phyloP scores from a whole-genome alignment of 2,113 vertebrate genomes.

The Uria aalge region DNA sequence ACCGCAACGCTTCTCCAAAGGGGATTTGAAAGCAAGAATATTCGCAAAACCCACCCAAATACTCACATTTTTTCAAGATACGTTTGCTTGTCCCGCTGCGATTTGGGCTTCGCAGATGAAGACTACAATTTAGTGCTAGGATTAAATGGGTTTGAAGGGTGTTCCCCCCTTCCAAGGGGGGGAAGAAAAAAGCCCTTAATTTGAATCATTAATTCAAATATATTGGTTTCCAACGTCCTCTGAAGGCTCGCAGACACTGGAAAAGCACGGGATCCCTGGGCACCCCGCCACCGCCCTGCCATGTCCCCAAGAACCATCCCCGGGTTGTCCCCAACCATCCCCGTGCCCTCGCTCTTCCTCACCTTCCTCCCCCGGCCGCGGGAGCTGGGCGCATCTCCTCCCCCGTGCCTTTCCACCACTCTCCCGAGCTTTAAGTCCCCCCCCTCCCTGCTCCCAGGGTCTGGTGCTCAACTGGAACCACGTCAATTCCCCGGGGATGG shows the following conservation, averaged over 20 bases:
- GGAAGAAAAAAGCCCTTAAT: background rate
- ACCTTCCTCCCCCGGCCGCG: background rate
- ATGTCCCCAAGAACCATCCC: accelerated
- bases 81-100: accelerated
- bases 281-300: accelerated
- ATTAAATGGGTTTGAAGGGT: background rate
- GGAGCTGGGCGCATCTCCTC: background rate
- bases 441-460: too few relatives aligned
- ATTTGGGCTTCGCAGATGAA: background rate
- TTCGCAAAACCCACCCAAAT: background rate
- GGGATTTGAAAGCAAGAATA: background rate
- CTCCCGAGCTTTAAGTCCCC: background rate
- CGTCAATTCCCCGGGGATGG: background rate
- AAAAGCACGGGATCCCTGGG: background rate
- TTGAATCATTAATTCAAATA: background rate
- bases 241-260: accelerated
- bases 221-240: accelerated
- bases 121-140: accelerated
- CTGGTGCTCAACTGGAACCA: background rate
- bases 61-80: accelerated
- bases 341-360: background rate
- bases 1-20: accelerated
- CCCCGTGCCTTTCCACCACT: background rate
- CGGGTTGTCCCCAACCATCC: background rate
- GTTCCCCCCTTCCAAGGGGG: accelerated